Conservation (phyloP, 2,797 vertebrate genomes). For the Alectoris magna region DNA sequence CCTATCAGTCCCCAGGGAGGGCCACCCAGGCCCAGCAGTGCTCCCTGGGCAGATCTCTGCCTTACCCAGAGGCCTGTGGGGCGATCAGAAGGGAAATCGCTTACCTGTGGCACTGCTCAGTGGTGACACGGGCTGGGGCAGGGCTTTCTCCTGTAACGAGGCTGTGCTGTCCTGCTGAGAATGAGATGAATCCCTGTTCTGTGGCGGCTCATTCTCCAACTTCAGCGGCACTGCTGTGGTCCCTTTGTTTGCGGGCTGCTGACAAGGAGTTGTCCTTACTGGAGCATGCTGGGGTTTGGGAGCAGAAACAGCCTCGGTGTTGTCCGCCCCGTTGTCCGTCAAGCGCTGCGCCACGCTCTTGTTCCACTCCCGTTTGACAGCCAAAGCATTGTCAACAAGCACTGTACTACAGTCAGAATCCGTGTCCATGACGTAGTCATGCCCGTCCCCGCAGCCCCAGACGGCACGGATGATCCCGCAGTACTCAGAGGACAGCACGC, state of each 20-base stretch:
- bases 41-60: background rate
- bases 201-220: background rate
- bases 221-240: background rate
- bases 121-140: background rate
- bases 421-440: conserved; percentile 89
- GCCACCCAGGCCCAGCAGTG: accelerated
- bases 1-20: accelerated
- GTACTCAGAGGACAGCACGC: conserved; percentile 88
- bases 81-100: background rate
- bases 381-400: conserved; percentile 62
- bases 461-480: conserved; percentile 86
- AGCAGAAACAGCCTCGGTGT: background rate
- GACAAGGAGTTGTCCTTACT: conserved; percentile 15
- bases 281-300: background rate
- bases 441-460: conserved; percentile 90
- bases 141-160: conserved; percentile 3
- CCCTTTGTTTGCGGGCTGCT: conserved; percentile 29
- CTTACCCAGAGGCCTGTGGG: accelerated
- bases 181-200: conserved; percentile 59
- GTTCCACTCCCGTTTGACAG: conserved; percentile 54
- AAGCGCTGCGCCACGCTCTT: background rate
- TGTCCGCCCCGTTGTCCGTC: conserved; percentile 53
- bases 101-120: conserved; percentile 71
- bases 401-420: conserved; percentile 59
- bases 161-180: background rate